A percentile compares a stretch with the other conserved stretches of the same genome.
Conservation (phyloP, 2,888 invertebrate genomes). For the Helleia helle region DNA sequence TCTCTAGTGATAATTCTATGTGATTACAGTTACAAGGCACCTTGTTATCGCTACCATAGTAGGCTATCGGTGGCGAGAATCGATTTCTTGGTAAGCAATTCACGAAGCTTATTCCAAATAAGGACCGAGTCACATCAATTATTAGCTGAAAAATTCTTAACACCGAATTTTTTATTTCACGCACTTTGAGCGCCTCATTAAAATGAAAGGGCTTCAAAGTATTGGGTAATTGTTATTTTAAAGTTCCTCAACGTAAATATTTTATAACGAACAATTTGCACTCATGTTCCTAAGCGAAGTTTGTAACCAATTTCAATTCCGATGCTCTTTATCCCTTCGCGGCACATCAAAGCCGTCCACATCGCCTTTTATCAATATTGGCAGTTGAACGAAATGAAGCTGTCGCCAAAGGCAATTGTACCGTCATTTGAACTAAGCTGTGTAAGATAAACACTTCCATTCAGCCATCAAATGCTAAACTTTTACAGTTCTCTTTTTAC, state of each 20-base stretch:
- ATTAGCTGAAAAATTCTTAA: slow-evolving; percentile 18
- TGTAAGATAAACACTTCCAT: slow-evolving; percentile 61
- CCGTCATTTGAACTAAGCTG: slow-evolving; percentile 63
- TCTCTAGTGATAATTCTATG: slow-evolving; percentile 13
- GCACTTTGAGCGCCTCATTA: neutral
- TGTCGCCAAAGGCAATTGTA: slow-evolving; percentile 68
- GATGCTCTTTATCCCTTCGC: slow-evolving; percentile 18
- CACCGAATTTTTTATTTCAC: neutral
- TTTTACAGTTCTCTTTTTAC: slow-evolving; percentile 21
- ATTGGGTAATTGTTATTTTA: neutral
- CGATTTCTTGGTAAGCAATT: slow-evolving; percentile 53
- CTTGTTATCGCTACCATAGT: slow-evolving; percentile 42
- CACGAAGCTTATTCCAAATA: slow-evolving; percentile 37
- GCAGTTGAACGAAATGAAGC: slow-evolving; percentile 69
- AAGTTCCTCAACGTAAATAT: slow-evolving; percentile 2
- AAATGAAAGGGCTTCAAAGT: no score
- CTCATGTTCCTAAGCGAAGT: slow-evolving; percentile 50
- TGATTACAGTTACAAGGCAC: slow-evolving; percentile 46
- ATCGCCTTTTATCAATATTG: slow-evolving; percentile 56
- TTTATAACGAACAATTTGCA: neutral
- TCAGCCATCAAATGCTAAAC: slow-evolving; percentile 57
- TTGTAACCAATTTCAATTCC: slow-evolving; percentile 45
- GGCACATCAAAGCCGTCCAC: slow-evolving; percentile 43
- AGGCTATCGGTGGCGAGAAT: slow-evolving; percentile 43
- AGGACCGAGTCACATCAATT: slow-evolving; percentile 39